phyloP scores from a whole-genome alignment of 1,140 invertebrate species.

The Ostrea denselamellosa region DNA sequence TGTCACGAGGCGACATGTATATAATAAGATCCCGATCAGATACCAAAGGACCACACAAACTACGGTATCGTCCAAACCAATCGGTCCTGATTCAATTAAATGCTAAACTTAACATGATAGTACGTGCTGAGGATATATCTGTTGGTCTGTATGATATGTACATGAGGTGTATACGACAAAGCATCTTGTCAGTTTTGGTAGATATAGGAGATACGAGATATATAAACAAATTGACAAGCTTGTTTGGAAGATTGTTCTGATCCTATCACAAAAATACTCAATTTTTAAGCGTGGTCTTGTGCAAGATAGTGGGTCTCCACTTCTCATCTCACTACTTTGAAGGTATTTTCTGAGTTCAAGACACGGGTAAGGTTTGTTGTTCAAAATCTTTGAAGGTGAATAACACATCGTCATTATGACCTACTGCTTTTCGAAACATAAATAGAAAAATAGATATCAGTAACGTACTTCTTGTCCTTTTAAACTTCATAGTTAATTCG shows the following conservation, averaged over 20 bases:
- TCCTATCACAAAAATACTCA: background rate
- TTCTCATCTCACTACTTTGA: too few relatives aligned
- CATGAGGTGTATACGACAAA: background rate
- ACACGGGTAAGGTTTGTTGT: background rate
- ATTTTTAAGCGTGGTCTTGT: constrained; percentile 11
- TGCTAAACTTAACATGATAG: constrained; percentile 39
- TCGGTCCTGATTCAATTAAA: constrained; percentile 35
- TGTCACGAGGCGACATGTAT: constrained; percentile 27
- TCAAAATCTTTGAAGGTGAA: background rate
- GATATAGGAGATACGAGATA: background rate
- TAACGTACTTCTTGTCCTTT: too few relatives aligned
- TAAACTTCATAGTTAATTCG: too few relatives aligned
- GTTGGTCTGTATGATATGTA: background rate
- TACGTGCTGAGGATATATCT: background rate
- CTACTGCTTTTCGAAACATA: too few relatives aligned
- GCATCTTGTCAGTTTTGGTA: constrained; percentile 1
- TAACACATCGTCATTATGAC: too few relatives aligned
- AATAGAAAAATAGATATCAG: too few relatives aligned
- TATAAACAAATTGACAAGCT: constrained; percentile 4
- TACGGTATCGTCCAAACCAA: background rate
- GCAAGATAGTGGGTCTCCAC: background rate
- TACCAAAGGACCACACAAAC: constrained; percentile 18
- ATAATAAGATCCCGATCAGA: constrained; percentile 7
- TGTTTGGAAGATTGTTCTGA: background rate
- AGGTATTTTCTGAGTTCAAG: background rate